phyloP scores from a whole-genome alignment of 1,140 invertebrate species.

The Euwallacea similis region DNA sequence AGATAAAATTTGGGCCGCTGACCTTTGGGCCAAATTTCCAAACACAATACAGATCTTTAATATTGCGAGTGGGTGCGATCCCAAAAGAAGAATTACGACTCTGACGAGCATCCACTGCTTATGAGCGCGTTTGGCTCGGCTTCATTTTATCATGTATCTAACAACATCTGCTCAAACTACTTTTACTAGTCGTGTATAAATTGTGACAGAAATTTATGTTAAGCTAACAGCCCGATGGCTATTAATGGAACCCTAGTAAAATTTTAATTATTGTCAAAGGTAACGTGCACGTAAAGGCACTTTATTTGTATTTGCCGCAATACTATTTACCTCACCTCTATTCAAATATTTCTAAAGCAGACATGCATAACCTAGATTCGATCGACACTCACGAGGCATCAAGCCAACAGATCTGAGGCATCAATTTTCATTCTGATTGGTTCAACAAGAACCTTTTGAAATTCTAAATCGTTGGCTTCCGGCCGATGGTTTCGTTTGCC shows the following conservation, averaged over 20 bases:
- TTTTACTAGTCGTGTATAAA: constrained; percentile 1
- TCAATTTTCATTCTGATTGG: constrained; percentile 23
- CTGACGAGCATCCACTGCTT: not conserved
- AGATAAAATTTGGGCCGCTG: constrained; percentile 11
- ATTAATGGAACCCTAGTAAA: not conserved
- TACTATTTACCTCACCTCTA: constrained; percentile 16
- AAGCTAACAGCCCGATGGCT: not conserved
- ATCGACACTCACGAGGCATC: constrained; percentile 16
- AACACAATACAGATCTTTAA: constrained; percentile 11
- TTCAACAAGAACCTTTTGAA: constrained; percentile 30
- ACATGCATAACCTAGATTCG: constrained; percentile 25
- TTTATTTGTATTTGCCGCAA: constrained; percentile 7
- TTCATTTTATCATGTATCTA: too few relatives aligned
- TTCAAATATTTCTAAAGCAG: constrained; percentile 23
- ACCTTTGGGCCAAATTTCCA: not conserved
- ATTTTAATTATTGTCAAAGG: not conserved
- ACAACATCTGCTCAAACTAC: too few relatives aligned
- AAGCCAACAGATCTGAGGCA: constrained; percentile 27
- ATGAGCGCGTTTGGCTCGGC: not conserved
- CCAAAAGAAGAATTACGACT: not conserved
- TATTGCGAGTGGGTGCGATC: not conserved
- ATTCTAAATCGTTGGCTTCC: constrained; percentile 25
- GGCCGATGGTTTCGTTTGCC: constrained; percentile 1
- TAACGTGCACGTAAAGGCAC: not conserved
- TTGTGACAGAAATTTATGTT: not conserved